phyloP scores from a whole-genome alignment of 2,888 invertebrate genomes.

The Crepidodera aurea region DNA sequence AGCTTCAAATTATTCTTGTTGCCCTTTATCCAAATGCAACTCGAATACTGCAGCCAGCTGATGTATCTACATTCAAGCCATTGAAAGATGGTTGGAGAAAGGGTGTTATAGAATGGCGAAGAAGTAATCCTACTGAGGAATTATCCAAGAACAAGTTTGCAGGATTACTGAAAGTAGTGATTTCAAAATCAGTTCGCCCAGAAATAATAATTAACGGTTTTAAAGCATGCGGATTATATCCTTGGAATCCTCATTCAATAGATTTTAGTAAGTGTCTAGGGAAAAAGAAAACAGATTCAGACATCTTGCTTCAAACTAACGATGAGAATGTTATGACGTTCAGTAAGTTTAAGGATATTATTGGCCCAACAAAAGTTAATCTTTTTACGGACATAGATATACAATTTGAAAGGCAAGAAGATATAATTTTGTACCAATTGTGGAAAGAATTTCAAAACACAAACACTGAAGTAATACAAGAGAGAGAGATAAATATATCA shows the following conservation, averaged over 20 bases:
- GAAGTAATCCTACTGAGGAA: slow-evolving; percentile 39
- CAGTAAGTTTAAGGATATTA: slow-evolving; percentile 27
- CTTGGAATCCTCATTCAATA: slow-evolving; percentile 33
- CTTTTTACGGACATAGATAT: slow-evolving; percentile 3
- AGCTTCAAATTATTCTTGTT: slow-evolving; percentile 42
- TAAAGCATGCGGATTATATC: slow-evolving; percentile 36
- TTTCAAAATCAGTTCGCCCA: slow-evolving; percentile 16
- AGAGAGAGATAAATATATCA: no score
- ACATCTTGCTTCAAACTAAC: slow-evolving; percentile 1
- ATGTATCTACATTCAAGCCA: slow-evolving; percentile 48
- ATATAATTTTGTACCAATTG: no score
- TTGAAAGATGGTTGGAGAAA: slow-evolving; percentile 45
- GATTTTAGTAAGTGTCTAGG: slow-evolving; percentile 34
- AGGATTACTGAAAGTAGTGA: slow-evolving; percentile 16
- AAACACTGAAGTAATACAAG: no score
- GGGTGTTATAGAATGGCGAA: slow-evolving; percentile 50
- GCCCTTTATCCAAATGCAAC: slow-evolving; percentile 48
- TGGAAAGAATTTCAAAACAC: no score
- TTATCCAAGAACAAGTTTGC: no score
- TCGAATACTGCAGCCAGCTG: slow-evolving; percentile 37
- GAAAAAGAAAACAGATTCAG: slow-evolving; percentile 17
- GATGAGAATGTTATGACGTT: slow-evolving; percentile 16
- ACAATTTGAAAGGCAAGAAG: background rate
- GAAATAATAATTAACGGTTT: no score
- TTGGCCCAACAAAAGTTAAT: slow-evolving; percentile 23